Conservation (phyloP, 2,113 vertebrate species). For the Amphiprion ocellaris region DNA sequence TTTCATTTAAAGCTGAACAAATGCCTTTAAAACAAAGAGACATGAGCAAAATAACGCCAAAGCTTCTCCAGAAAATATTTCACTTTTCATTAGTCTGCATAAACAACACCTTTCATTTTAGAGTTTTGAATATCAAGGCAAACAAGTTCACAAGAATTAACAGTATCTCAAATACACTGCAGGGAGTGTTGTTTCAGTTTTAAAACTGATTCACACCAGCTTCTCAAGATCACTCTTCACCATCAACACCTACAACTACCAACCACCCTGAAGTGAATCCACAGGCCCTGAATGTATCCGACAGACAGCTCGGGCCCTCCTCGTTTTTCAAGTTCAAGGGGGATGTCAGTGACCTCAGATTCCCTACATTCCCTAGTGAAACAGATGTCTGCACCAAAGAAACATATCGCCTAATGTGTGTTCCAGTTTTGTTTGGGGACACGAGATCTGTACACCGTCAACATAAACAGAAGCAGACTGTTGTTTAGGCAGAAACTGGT, state of each 20-base stretch:
- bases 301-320: constrained; percentile 26
- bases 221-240: constrained; percentile 13
- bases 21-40: background rate
- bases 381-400: constrained; percentile 57
- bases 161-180: background rate
- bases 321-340: constrained; percentile 75
- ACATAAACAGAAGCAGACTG: constrained; percentile 42
- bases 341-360: constrained; percentile 68
- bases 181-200: constrained; percentile 6
- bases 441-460: constrained; percentile 44
- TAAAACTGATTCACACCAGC: background rate
- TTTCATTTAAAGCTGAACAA: background rate
- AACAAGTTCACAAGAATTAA: background rate
- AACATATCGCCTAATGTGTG: constrained; percentile 51
- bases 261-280: constrained; percentile 41
- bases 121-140: background rate
- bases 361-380: constrained; percentile 64
- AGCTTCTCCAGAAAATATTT: background rate
- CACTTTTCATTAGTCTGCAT: background rate
- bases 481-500: constrained; percentile 1
- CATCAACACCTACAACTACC: constrained; percentile 22
- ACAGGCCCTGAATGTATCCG: constrained; percentile 9
- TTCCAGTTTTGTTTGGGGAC: constrained; percentile 59
- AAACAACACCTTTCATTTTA: background rate
- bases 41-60: background rate